Evolutionary conservation across 2,113 vertebrate species (phyloP).

Genomic region (Blennius ocellaris): DNA sequence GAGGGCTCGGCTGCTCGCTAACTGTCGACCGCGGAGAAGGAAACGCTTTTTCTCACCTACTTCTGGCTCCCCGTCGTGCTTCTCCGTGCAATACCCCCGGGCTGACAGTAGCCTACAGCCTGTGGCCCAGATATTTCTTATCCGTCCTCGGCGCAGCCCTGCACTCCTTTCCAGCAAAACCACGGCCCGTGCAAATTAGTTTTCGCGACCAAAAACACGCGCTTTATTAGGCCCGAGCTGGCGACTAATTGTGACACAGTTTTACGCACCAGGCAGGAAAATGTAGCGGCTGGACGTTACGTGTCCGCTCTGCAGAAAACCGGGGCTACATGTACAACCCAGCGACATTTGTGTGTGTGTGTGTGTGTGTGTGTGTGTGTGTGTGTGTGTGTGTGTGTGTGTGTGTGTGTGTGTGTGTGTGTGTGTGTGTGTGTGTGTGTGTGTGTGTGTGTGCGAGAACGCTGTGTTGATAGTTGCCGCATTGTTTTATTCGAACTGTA

Average conservation of each 20-base stretch:
- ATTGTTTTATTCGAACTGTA: slow-evolving; percentile 5
- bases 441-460: not conserved
- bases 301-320: slow-evolving; percentile 8
- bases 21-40: slow-evolving; percentile 40
- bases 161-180: slow-evolving; percentile 34
- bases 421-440: not conserved
- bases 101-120: slow-evolving; percentile 66
- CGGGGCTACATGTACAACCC: too few species aligned
- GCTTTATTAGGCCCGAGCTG: not conserved
- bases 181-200: slow-evolving; percentile 40
- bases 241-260: slow-evolving; percentile 29
- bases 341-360: too few species aligned
- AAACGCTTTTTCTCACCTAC: slow-evolving; percentile 55
- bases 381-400: not conserved
- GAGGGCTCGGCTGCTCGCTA: slow-evolving; percentile 1
- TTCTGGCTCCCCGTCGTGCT: slow-evolving; percentile 34
- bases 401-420: not conserved
- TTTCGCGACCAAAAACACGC: slow-evolving; percentile 31
- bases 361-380: not conserved
- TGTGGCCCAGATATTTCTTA: slow-evolving; percentile 71
- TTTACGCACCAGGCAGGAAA: slow-evolving; percentile 36
- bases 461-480: slow-evolving; percentile 43
- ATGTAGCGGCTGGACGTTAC: slow-evolving; percentile 22
- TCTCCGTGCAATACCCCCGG: slow-evolving; percentile 43
- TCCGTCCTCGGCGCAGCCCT: slow-evolving; percentile 31